These are phyloP conservation scores for Sipha flava DNA, from an alignment of 1,140 invertebrate species.

Conservation along the genomic window DNA sequence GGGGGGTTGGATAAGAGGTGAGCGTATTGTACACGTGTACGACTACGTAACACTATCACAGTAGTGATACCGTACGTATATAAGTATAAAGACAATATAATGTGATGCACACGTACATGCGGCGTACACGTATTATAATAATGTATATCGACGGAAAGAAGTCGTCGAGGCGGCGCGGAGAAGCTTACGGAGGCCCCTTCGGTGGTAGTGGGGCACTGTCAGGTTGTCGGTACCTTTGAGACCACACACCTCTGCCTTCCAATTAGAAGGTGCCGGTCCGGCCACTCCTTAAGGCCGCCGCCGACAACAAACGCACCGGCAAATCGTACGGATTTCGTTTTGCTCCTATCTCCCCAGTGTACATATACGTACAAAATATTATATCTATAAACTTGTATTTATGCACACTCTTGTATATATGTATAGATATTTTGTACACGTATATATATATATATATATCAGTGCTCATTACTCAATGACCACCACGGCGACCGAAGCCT, in stretches of 20 bases:
- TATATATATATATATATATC: neutral
- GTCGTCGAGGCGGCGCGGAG: neutral
- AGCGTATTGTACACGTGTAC: too few species aligned
- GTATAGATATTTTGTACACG: too few species aligned
- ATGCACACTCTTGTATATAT: too few species aligned
- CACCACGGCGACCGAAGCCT: neutral
- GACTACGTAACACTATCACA: neutral
- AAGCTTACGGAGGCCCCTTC: too few species aligned
- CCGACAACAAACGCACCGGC: conserved; percentile 29
- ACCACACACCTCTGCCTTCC: conserved; percentile 33
- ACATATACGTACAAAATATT: too few species aligned
- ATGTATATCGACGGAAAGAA: neutral
- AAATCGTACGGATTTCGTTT: conserved; percentile 30
- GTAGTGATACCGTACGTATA: neutral
- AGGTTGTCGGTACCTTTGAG: conserved; percentile 31
- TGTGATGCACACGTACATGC: neutral
- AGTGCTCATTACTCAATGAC: neutral
- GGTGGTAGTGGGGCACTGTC: neutral
- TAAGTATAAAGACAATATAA: neutral
- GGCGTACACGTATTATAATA: neutral
- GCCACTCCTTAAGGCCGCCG: conserved; percentile 16
- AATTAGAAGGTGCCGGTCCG: conserved; percentile 32
- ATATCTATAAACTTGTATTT: too few species aligned
- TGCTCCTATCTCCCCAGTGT: neutral
- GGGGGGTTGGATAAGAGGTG: neutral